These are phyloP conservation scores for Acanthosepion pharaonis DNA, from an alignment of 2,888 invertebrate species.

Conservation along the genomic window DNA sequence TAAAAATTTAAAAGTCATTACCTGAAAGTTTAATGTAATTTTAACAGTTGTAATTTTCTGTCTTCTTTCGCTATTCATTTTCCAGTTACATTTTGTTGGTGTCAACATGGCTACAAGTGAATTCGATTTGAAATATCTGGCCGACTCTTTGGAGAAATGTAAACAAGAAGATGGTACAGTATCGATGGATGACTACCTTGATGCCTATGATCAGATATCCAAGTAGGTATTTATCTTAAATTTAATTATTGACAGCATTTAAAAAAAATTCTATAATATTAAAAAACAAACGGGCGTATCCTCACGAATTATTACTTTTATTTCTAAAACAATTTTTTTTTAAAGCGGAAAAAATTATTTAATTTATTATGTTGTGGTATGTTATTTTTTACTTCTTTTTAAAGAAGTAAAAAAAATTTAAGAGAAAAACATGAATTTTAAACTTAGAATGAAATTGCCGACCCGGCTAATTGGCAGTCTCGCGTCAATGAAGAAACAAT, in stretches of 20 bases:
- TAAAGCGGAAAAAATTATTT: no score
- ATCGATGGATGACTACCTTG: conserved; percentile 51
- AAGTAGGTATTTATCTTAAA: conserved; percentile 48
- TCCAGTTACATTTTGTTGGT: background rate
- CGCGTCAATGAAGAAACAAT: no score
- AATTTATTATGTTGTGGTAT: no score
- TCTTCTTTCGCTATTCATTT: background rate
- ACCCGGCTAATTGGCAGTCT: no score
- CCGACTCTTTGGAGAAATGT: conserved; percentile 48
- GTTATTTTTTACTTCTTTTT: no score
- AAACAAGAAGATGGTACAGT: conserved; percentile 47
- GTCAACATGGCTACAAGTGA: conserved; percentile 45
- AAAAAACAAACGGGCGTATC: background rate
- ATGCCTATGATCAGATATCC: conserved; percentile 51
- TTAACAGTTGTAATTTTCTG: background rate
- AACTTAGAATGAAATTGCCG: no score
- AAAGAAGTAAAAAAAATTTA: no score
- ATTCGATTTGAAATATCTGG: conserved; percentile 49
- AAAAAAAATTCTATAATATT: background rate
- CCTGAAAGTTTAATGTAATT: background rate
- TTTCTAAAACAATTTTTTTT: background rate
- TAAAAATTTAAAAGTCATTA: background rate
- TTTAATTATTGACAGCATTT: background rate
- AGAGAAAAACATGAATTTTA: no score
- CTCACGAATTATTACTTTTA: background rate